Evolutionary conservation across 2,888 invertebrate genomes (phyloP), one percentile per base, ranked within the genome.

Genomic region (Panopea generosa): DNA sequence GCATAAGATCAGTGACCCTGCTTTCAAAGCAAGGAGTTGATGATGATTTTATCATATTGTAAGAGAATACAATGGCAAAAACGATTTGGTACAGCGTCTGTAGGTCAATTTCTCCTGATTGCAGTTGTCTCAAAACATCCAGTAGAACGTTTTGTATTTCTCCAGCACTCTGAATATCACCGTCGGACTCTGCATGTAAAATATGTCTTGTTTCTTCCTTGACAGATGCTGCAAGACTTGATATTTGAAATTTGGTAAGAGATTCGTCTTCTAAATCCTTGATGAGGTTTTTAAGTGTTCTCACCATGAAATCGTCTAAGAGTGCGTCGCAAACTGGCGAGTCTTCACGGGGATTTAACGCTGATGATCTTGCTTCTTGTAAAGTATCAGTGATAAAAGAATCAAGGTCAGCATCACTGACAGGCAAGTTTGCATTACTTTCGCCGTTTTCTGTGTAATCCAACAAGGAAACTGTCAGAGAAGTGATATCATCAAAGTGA

Each of bases 241-340:
- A 49, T 22, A 86, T 50, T 55, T 82, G 78, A 0, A 75, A 78
- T 47, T 79, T 77, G 14, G 82, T 66, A 0, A 86, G 59, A 22
- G 52, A 59, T 20, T 82, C 82, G 4, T 77, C 38, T 27, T 82
- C 77, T 6, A 87, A 65, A 43, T 87, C 85, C 18, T 77, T 66
- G 38, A 82, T 80, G 0, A 86, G 56, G 14, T 73, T 68, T 24
- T 74, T 70, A 18, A 87, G 59, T 2, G 84, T 84, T 2, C 45
- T 69, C 9, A 86, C 56, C 59, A 87, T 82, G 45, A 85, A 86
- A 20, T 84, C 79, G 56, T 86, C 84, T 7, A 84, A 62, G 20
- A 81, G 67, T 16, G 72, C 67, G 18, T 85, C 86, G 52, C 82
- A 81, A 0, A 82, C 71, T 0, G 82, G 78, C 0, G 83, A 80